Base-by-base conservation (phyloP, 2,888 invertebrate genomes). In the Drosophila dives region DNA sequence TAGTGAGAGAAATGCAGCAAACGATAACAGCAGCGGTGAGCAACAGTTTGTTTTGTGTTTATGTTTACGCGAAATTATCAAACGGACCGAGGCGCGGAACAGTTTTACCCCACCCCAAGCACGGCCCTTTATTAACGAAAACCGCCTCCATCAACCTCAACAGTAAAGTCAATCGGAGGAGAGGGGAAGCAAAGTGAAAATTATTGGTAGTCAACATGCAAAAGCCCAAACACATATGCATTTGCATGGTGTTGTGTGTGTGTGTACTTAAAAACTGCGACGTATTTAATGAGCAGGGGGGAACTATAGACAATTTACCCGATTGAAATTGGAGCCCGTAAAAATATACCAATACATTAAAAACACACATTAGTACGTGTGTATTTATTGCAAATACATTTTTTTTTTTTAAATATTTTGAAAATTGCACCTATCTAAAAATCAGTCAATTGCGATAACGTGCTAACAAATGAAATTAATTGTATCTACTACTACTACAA, bases 1-100 rank as follows among this genome's bases (percentile, higher is more conserved):
- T 78, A 70, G 71, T 73, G 73, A 86, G 80, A 75, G 74, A 45
- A 45, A 45, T 23, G 45, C 15, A 23, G 56, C 72, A 72, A 38
- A 58, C 74, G 70, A 80, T 83, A 82, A 80, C 64, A 79, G 36
- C 72, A 73, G 50, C 63, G 49, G 77, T 70, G 82, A 84, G 85
- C 85, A 85, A 85, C 85, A 85, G 85, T 85, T 85, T 85, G 85
- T 85, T 89, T 84, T 77, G 68, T 85, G 87, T 85, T 85, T 84
- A 86, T 85, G 85, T 85, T 85, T 89, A 84, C 85, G 89, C 89
- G 89, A 86, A 89, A 89, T 81, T 80, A 81, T 83, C 87, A 89
- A 86, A 89, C 85, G 75, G 63, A 69, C 80, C 80, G 89, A 87
- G 83, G 45, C 45, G 15, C 72, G 73, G 89, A 86, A 89, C 89